Conservation (phyloP, 2,113 vertebrate species). For the Lontra canadensis region DNA sequence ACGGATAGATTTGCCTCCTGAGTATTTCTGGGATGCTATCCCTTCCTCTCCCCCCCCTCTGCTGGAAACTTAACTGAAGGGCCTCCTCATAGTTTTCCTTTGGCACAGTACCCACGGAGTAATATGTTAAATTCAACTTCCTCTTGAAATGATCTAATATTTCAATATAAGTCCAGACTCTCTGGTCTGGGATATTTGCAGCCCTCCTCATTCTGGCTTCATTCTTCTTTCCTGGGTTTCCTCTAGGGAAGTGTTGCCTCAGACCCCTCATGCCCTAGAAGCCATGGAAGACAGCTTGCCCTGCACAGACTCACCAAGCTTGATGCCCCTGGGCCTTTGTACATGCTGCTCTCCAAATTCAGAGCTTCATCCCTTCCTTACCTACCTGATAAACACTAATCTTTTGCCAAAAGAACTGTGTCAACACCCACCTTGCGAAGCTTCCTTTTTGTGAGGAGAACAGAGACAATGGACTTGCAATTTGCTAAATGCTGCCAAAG, state of each 20-base stretch:
- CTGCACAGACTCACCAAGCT: background rate
- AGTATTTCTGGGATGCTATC: background rate
- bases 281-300: background rate
- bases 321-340: background rate
- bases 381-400: background rate
- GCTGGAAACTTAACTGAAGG: background rate
- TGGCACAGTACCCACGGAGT: background rate
- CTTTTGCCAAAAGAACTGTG: background rate
- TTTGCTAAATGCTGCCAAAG: too few relatives aligned
- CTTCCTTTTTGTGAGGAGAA: background rate
- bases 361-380: background rate
- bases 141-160: background rate
- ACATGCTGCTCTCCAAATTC: background rate
- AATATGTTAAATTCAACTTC: background rate
- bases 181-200: fast-evolving
- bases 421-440: fast-evolving
- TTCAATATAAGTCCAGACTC: background rate
- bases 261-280: too few relatives aligned
- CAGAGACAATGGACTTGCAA: background rate
- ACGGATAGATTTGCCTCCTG: background rate
- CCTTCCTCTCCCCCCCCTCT: fast-evolving
- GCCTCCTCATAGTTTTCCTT: background rate
- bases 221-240: background rate
- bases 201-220: background rate
- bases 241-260: background rate